Base-by-base conservation (phyloP, 2,797 vertebrate species). In the Ataeniobius toweri region DNA sequence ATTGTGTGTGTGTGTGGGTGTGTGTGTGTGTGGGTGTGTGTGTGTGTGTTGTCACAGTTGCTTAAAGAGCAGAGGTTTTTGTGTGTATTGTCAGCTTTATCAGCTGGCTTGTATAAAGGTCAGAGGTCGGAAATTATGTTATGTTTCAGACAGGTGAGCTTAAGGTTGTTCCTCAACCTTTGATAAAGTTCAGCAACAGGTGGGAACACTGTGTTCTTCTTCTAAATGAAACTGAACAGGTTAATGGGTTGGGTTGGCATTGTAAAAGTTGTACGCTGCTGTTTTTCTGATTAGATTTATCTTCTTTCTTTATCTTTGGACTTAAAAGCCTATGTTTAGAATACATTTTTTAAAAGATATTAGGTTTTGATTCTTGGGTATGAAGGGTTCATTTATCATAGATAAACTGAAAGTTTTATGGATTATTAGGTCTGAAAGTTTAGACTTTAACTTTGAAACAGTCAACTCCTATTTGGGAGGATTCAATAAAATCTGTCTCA, bases 91-190 rank as follows among this genome's bases (percentile, higher is more conserved):
- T 44, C 48, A 50, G 72, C 76, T 87, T 89, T 87, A 86, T 88
- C 80, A 83, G 86, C 16, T 20, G 39, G 44, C 65, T 89, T 79
- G 75, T 71, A 13, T 73, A 73, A 71, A 88, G 75, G 83, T 88
- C 39, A 44, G 79, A 88, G 86, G 73, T 89, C 50, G 24, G 56
- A 36, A 36, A 59, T 46, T 58, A 79, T 1, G n/a, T 79, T 82
- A n/a, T 74, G 41, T 83, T 78, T 80, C 82, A 77, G 81, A 81
- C 77, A 85, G 81, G 74, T 83, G 76, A 86, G 58, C 72, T 80
- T 82, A 81, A 86, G 78, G 76, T 70, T 83, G 65, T 71, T 44
- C 44, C 2, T 71, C 12, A 65, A 68, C 36, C 39, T 80, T 24
- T 69, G 76, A 81, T 86, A 14, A 85, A 76, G 28, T 10, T 1